Base-by-base conservation (phyloP, 2,797 vertebrate genomes). In the Enteromius trimaculatus region DNA sequence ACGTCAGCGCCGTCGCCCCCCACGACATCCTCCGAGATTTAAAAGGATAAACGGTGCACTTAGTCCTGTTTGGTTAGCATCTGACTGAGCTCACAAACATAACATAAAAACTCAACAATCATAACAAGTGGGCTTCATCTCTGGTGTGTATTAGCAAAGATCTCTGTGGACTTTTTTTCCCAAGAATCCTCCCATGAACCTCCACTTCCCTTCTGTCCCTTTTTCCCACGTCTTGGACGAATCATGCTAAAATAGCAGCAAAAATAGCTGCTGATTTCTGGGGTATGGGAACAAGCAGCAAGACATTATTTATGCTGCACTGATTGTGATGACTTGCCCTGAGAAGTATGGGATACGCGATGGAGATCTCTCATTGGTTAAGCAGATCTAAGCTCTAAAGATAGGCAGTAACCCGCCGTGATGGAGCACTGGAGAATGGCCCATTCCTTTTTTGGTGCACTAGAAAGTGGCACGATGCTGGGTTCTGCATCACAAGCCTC, bases 181-280 rank as follows among this genome's bases (percentile, higher is more conserved):
- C 80, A 85, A 86, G 88, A 82, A 86, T 90, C 90, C 86, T 93
- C 93, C 91, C 92, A 92, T 92, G 90, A 80, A 90, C 91, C 87
- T 90, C 89, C 79, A 92, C 89, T 86, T 92, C 93, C 90, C 92
- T 91, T 92, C 90, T 85, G 88, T 92, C 88, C 91, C 86, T 88
- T 93, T 94, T 95, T 94, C 94, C 94, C 94, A 95, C 90, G 91
- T 94, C 87, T 86, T 81, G 84, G 84, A 89, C 81, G 37, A 68
- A 80, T 53, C 39, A 23, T 26, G 58, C 74, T 79, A 77, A 86
- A 81, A 64, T 62, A 62, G 60, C 60, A 62, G 69, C 75, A 86
- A 84, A 87, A 86, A 87, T 86, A 89, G 72, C 86, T 77, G 23
- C 68, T 47, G n/a, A 77, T 68, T 83, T 83, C 60, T 79, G 17